Evolutionary conservation across 2,113 vertebrate species (phyloP).

Genomic region (Trichomycterus rosablanca): DNA sequence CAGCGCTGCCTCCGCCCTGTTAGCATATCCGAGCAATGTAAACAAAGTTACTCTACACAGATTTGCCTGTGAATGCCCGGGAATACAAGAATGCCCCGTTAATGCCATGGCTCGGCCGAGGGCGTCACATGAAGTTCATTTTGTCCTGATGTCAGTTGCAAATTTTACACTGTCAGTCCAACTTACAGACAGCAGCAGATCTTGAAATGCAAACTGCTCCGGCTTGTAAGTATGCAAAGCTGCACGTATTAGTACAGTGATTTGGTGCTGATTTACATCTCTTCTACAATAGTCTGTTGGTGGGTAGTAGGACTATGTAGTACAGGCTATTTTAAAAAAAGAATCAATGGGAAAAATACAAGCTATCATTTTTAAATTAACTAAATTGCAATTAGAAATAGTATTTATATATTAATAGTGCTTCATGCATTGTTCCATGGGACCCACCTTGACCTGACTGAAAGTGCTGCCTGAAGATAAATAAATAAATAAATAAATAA

Average conservation of each 20-base stretch:
- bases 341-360: background rate
- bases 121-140: slow-evolving; percentile 3
- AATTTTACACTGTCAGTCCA: slow-evolving; percentile 8
- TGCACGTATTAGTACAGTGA: slow-evolving; percentile 17
- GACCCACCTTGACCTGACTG: too few species aligned
- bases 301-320: background rate
- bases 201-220: slow-evolving; percentile 15
- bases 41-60: too few species aligned
- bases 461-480: too few species aligned
- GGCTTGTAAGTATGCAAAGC: slow-evolving; percentile 23
- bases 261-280: slow-evolving; percentile 22
- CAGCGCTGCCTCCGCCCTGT: too few species aligned
- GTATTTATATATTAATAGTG: too few species aligned
- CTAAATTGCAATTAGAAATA: too few species aligned
- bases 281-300: slow-evolving; percentile 4
- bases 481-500: too few species aligned
- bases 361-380: too few species aligned
- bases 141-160: slow-evolving; percentile 10
- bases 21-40: too few species aligned
- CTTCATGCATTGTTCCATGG: too few species aligned
- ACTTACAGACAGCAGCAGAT: background rate
- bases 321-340: background rate
- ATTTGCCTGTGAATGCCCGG: background rate
- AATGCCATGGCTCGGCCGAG: slow-evolving; percentile 12
- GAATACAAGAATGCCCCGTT: background rate